Evolutionary conservation across 1,140 invertebrate species (phyloP).

Genomic region (Orius insidiosus): DNA sequence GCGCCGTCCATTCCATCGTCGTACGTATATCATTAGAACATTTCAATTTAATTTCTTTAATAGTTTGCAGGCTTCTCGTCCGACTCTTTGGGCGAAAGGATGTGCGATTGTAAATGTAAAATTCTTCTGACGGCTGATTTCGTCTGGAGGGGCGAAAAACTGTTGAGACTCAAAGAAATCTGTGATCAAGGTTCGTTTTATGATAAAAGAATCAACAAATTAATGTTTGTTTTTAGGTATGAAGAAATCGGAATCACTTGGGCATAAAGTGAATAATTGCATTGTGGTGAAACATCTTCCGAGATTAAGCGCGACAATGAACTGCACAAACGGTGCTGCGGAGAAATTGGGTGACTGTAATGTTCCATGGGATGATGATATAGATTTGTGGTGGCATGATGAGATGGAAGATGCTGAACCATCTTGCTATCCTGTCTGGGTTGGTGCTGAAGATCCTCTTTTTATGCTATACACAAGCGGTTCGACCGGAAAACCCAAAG

Average conservation of each 20-base stretch:
- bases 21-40: constrained; percentile 34
- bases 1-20: constrained; percentile 91
- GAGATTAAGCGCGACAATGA: constrained; percentile 34
- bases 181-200: constrained; percentile 66
- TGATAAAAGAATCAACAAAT: no score
- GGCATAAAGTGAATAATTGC: constrained; percentile 57
- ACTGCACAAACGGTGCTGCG: constrained; percentile 12
- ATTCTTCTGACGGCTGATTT: constrained; percentile 81
- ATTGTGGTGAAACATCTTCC: constrained; percentile 70
- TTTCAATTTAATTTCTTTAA: constrained; percentile 17
- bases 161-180: constrained; percentile 68
- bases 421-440: constrained; percentile 80
- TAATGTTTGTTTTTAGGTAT: no score
- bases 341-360: constrained; percentile 19
- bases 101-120: constrained; percentile 72
- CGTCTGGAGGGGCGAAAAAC: constrained; percentile 77
- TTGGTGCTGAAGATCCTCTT: constrained; percentile 84
- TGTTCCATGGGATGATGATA: constrained; percentile 52
- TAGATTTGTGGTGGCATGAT: constrained; percentile 86
- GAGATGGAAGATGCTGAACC: constrained; percentile 58
- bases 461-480: constrained; percentile 95
- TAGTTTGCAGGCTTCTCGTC: constrained; percentile 90
- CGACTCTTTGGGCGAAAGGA: constrained; percentile 78
- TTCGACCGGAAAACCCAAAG: constrained; percentile 94
- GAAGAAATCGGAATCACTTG: constrained; percentile 41